Evolutionary conservation across 2,888 invertebrate genomes (phyloP).

Genomic region (Xiphydria camelus): DNA sequence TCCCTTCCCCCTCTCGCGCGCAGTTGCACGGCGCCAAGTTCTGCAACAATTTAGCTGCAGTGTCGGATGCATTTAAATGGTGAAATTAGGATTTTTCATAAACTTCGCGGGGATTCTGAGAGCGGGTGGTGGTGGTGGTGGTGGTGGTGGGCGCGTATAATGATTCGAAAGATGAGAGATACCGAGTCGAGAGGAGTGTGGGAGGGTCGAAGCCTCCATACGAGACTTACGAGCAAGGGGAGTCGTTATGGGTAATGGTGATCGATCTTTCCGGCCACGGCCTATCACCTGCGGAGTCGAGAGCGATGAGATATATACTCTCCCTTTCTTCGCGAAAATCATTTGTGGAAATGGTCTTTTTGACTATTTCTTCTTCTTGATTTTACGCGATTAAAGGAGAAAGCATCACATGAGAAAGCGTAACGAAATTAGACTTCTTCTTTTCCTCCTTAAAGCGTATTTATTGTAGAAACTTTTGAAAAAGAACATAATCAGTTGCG

Average conservation of each 20-base stretch:
- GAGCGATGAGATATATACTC: no score
- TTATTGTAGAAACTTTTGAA: no score
- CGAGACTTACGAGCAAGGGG: conserved; percentile 29
- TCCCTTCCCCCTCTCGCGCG: conserved; percentile 6
- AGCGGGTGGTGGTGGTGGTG: conserved; percentile 3
- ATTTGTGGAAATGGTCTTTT: no score
- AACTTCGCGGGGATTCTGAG: conserved; percentile 18
- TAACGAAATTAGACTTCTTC: no score
- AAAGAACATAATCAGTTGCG: no score
- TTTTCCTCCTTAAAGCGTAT: no score
- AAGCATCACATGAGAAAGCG: no score
- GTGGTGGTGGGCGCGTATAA: conserved; percentile 22
- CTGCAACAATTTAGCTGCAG: conserved; percentile 34
- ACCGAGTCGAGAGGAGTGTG: conserved; percentile 7
- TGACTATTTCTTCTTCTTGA: no score
- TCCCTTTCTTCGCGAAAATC: no score
- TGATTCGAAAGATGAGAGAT: conserved; percentile 25
- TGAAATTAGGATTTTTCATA: conserved; percentile 44
- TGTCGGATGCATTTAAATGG: conserved; percentile 48
- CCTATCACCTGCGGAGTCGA: no score
- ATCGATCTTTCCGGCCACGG: conserved; percentile 16
- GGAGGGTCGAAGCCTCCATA: no score
- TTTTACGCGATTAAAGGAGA: no score
- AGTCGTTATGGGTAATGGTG: conserved; percentile 36
- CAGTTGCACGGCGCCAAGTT: conserved; percentile 30